phyloP scores from a whole-genome alignment of 92 coral and sea anemone genomes.

The Virgularia gustaviana region DNA sequence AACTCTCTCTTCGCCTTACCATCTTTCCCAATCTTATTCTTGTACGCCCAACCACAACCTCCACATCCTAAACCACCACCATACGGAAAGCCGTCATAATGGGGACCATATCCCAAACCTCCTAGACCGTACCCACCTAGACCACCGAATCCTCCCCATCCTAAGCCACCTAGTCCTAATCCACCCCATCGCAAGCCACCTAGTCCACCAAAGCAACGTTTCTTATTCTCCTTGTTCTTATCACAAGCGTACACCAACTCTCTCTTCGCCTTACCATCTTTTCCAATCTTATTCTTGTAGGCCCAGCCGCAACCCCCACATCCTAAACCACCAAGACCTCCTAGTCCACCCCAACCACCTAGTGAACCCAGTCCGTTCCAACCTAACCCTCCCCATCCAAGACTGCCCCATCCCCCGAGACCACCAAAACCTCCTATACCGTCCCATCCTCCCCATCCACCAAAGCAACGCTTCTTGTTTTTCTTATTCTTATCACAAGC shows the following conservation, averaged over 20 bases:
- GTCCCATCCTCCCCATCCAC: slow-evolving; percentile 47
- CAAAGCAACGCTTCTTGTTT: slow-evolving; percentile 22
- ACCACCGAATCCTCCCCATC: not conserved
- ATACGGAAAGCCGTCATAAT: not conserved
- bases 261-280: slow-evolving; percentile 21
- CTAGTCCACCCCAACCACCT: slow-evolving; percentile 23
- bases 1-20: slow-evolving; percentile 43
- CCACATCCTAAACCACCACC: slow-evolving; percentile 46
- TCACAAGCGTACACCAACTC: slow-evolving; percentile 22
- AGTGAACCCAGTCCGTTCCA: not conserved
- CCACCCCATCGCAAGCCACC: slow-evolving; percentile 8
- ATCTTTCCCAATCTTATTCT: slow-evolving; percentile 32
- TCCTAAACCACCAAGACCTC: slow-evolving; percentile 29
- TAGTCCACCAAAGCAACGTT: slow-evolving; percentile 1
- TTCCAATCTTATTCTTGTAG: slow-evolving; percentile 1
- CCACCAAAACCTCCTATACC: slow-evolving; percentile 45
- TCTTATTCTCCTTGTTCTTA: slow-evolving; percentile 7
- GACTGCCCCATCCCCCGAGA: not conserved
- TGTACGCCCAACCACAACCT: slow-evolving; percentile 34
- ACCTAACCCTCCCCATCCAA: not conserved
- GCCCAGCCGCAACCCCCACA: slow-evolving; percentile 42
- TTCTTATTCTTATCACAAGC: slow-evolving; percentile 13
- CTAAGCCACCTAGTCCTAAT: not conserved
- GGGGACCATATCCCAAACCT: not conserved
- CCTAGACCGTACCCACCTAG: slow-evolving; percentile 2